These are phyloP conservation scores for Capra hircus DNA, from an alignment of 2,113 vertebrate genomes.

Conservation along the genomic window DNA sequence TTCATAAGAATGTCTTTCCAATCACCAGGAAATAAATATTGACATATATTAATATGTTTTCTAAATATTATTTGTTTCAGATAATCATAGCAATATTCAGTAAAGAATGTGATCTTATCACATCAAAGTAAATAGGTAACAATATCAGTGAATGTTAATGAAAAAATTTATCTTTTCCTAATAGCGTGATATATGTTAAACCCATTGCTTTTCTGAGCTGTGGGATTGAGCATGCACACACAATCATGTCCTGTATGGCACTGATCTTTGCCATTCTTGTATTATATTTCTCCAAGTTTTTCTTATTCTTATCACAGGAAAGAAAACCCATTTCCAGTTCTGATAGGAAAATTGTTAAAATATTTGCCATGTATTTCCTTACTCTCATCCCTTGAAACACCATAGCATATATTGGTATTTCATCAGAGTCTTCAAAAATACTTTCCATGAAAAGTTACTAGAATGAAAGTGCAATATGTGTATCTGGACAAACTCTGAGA, in stretches of 20 bases:
- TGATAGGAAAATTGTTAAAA: background rate
- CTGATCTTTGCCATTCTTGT: background rate
- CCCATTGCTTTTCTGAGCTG: background rate
- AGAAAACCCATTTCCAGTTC: background rate
- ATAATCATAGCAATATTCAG: background rate
- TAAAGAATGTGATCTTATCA: background rate
- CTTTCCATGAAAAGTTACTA: background rate
- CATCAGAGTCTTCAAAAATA: background rate
- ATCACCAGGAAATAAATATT: background rate
- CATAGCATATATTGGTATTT: background rate
- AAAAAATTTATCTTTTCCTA: background rate
- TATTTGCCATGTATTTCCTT: background rate
- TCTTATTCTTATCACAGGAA: background rate
- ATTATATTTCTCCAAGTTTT: background rate
- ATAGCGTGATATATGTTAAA: background rate
- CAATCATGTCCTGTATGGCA: rapidly evolving
- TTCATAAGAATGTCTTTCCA: background rate
- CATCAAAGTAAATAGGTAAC: background rate
- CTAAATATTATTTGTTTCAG: background rate
- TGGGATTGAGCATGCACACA: background rate
- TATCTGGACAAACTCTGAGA: background rate
- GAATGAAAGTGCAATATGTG: background rate
- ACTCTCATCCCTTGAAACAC: background rate
- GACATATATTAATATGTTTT: background rate
- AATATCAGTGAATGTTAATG: background rate